Evolutionary conservation across 37 sponge, comb jelly and placozoan species (phyloP), one percentile per base, ranked within the genome.

Genomic region (Theonella swinhoei): DNA sequence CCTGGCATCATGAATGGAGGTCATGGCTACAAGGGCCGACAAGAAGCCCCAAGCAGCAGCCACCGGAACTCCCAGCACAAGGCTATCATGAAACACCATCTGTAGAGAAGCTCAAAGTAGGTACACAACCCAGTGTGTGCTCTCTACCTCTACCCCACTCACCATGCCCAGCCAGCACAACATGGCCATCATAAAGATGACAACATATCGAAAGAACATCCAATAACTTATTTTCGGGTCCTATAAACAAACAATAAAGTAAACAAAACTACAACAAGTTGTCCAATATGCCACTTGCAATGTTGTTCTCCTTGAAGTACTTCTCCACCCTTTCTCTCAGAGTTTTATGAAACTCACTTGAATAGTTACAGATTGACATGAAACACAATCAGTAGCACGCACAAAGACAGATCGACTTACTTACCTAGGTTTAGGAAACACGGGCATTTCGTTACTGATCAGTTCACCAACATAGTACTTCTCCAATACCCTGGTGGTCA

Each of bases 381-480:
- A n/a, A n/a, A n/a, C n/a, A n/a, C n/a, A n/a, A n/a, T n/a, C n/a
- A n/a, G n/a, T n/a, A n/a, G 8, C 64, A 63, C 26, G 64, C 19
- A 19, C 11, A n/a, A 63, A n/a, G 26, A 28, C 3, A 3, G 76
- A n/a, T 1, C 4, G 29, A 17, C 23, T 5, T 31, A 76, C 84
- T 33, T 64, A 95, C 96, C 96, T 68, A 42, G 76, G 87, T 42
- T 93, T 70, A 38, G 95, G 95, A 60, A 88, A 96, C 28, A 92
- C 92, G 5, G 97, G 97, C 58, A 87, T 72, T 31, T 96, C 97
- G 75, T 95, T 91, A 54, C 87, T 78, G 23, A 96, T 74, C 62
- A 96, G 80, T 23, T 91, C 90, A 2, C 97, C 97, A 70, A 96
- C 97, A 68, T 96, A 91, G 61, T 70, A 96, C 78, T 95, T 96